Evolutionary conservation across 1,140 invertebrate genomes (phyloP).

Genomic region (Drosophila mojavensis): DNA sequence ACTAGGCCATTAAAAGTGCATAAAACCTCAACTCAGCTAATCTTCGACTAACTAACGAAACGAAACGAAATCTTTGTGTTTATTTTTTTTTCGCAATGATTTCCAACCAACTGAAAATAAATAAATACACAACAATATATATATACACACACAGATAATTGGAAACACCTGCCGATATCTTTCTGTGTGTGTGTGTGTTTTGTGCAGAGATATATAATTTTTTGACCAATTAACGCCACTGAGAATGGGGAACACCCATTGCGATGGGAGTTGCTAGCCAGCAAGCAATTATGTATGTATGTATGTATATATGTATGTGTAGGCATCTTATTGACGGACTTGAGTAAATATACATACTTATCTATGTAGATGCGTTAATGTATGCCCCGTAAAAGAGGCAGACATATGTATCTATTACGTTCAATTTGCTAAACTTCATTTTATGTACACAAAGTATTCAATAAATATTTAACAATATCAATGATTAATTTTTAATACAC

Average conservation of each 20-base stretch:
- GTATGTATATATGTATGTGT: too few species aligned
- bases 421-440: too few species aligned
- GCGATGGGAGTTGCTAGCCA: constrained; percentile 6
- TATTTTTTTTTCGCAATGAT: constrained; percentile 59
- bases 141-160: neutral
- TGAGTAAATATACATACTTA: neutral
- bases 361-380: too few species aligned
- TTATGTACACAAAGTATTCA: too few species aligned
- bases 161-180: constrained; percentile 11
- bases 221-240: constrained; percentile 61
- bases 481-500: too few species aligned
- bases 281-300: neutral
- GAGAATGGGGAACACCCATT: constrained; percentile 50
- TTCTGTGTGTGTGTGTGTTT: constrained; percentile 5
- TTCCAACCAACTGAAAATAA: constrained; percentile 42
- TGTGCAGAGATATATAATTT: constrained; percentile 20
- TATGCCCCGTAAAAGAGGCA: too few species aligned
- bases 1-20: constrained; percentile 70
- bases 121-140: constrained; percentile 50
- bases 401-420: too few species aligned
- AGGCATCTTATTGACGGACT: neutral
- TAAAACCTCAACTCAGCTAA: constrained; percentile 53
- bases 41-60: constrained; percentile 20
- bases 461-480: too few species aligned
- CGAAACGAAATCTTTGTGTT: constrained; percentile 45